Evolutionary conservation across 2,888 invertebrate genomes (phyloP), one percentile per base, ranked within the genome.

Genomic region (Chironomus riparius): DNA sequence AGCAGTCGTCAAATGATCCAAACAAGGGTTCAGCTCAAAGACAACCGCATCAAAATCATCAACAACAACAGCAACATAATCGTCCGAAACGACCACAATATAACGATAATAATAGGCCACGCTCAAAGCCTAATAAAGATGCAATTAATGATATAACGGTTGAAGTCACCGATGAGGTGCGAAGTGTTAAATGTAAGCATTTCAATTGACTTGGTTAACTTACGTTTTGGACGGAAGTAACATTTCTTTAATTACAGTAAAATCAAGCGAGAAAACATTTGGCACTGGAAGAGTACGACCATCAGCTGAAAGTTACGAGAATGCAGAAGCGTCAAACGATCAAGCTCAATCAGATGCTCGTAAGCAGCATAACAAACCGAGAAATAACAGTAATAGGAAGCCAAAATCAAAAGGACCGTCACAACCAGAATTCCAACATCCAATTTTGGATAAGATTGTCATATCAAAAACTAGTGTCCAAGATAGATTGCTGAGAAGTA

Each of bases 111-210:
- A 50, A 56, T 15, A 56, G 56, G 18, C 56, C 56, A 56, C 65
- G 21, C 2, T 7, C 47, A 21, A 15, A 21, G 10, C 74, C 72
- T 6, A 72, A 72, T 62, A 72, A 38, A 38, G 72, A 74, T 13
- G 24, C 3, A 24, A 65, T 65, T 48, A 74, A 38, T 10, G 38
- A 65, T 47, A 47, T 74, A 74, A 74, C 74, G 65, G 74, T 74
- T 3, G n/a, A 73, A 47, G 15, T 68, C 15, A 74, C 21, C 22
- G 68, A 74, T 48, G 74, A 74, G 48, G 74, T 74, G 22, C 65
- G 74, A 68, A 74, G 74, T 61, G 74, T 74, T 13, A 74, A 74
- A 74, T 48, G 74, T 74, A 65, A 74, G 74, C 21, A 24, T 24
- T 24, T 2, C 12, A 21, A 18, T 12, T 65, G 13, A 65, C 15